phyloP scores from a whole-genome alignment of 2,888 invertebrate species.

The Trichogramma evanescens region DNA sequence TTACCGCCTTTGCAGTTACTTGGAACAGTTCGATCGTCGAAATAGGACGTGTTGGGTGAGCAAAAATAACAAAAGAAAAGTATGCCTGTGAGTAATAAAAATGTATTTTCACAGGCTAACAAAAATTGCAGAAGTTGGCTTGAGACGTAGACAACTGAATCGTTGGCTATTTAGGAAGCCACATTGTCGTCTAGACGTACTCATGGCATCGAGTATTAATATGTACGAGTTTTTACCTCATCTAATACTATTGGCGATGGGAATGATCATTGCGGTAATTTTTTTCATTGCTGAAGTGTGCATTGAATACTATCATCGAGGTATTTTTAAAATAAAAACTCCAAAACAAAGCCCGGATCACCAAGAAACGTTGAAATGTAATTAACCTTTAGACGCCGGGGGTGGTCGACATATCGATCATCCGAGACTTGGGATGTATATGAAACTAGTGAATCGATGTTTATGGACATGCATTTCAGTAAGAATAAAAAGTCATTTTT shows the following conservation, averaged over 20 bases:
- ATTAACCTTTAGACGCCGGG: too few relatives aligned
- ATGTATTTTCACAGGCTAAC: background rate
- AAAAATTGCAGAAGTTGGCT: slow-evolving; percentile 4
- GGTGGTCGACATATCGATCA: too few relatives aligned
- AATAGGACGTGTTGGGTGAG: slow-evolving; percentile 8
- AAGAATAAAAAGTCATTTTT: too few relatives aligned
- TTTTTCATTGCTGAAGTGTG: background rate
- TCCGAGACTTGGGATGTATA: too few relatives aligned
- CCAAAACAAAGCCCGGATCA: too few relatives aligned
- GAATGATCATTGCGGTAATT: background rate
- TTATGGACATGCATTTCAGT: too few relatives aligned
- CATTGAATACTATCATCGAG: too few relatives aligned
- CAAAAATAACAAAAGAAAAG: background rate
- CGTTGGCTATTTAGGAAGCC: slow-evolving; percentile 10
- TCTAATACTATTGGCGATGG: slow-evolving; percentile 7
- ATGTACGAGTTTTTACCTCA: slow-evolving; percentile 18
- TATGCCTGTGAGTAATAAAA: background rate
- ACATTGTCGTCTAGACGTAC: slow-evolving; percentile 8
- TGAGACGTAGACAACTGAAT: slow-evolving; percentile 2
- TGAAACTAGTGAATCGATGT: too few relatives aligned
- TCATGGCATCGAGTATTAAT: slow-evolving; percentile 10
- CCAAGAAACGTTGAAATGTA: too few relatives aligned
- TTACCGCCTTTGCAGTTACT: background rate
- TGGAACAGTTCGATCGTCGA: slow-evolving; percentile 7
- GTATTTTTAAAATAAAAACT: too few relatives aligned